phyloP scores from a whole-genome alignment of 2,113 vertebrate genomes.

The Micronycteris hirsuta region DNA sequence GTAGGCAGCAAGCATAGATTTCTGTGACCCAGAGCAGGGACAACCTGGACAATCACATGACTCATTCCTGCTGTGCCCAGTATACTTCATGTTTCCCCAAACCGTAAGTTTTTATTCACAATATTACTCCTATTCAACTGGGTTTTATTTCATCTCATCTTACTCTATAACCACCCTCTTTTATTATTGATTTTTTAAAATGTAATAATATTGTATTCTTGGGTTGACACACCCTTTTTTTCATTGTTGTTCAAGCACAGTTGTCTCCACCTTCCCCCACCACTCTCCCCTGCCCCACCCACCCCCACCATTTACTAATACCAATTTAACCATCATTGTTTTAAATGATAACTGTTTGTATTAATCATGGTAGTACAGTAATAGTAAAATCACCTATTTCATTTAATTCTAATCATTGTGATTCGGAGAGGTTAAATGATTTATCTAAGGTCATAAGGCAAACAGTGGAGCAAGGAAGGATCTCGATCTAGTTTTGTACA shows the following conservation, averaged over 20 bases:
- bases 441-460: not conserved
- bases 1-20: not conserved
- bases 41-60: rapidly evolving
- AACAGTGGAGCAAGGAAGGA: not conserved
- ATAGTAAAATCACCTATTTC: not conserved
- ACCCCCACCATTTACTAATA: not conserved
- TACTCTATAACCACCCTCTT: not conserved
- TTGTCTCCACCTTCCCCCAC: too few relatives aligned
- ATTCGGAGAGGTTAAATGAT: not conserved
- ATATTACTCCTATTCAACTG: not conserved
- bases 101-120: not conserved
- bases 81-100: not conserved
- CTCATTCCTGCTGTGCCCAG: not conserved
- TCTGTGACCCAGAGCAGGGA: not conserved
- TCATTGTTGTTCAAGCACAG: too few relatives aligned
- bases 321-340: not conserved
- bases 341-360: not conserved
- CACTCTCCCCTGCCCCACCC: too few relatives aligned
- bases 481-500: not conserved
- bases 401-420: not conserved
- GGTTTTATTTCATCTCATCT: not conserved
- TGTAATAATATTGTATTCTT: too few relatives aligned
- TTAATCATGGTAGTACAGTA: not conserved
- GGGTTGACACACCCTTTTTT: too few relatives aligned
- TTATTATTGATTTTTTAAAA: not conserved